These are phyloP conservation scores for Otolemur garnettii DNA, from an alignment of 2,113 vertebrate species.

Conservation along the genomic window DNA sequence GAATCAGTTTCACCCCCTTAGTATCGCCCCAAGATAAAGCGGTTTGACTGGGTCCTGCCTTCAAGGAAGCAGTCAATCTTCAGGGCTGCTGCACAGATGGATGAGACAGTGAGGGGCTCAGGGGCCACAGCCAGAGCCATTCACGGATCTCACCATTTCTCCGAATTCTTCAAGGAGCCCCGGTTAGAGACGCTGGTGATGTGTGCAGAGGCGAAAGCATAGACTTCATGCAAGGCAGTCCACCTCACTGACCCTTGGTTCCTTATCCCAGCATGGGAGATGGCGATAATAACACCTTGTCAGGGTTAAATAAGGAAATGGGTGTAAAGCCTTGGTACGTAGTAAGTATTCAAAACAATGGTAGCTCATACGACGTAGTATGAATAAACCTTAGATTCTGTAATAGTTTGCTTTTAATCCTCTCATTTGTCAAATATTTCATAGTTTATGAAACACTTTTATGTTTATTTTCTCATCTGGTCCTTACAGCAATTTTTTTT, in stretches of 20 bases:
- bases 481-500: background rate
- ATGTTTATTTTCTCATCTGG: background rate
- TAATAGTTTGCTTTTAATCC: background rate
- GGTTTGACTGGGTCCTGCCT: background rate
- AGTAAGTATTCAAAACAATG: background rate
- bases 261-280: background rate
- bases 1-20: background rate
- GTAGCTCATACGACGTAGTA: background rate
- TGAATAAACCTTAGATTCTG: conserved; percentile 15
- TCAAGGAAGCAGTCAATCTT: background rate
- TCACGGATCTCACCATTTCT: background rate
- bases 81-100: background rate
- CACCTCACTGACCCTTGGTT: background rate
- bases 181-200: background rate
- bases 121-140: background rate
- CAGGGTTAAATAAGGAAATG: background rate
- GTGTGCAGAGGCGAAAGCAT: fast-evolving
- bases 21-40: background rate
- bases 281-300: background rate
- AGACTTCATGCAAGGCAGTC: background rate
- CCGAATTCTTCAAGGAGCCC: background rate
- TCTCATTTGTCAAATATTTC: background rate
- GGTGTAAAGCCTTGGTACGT: background rate
- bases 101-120: background rate
- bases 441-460: background rate